Evolutionary conservation across 2,888 invertebrate species (phyloP), one percentile per base, ranked within the genome.

Genomic region (Dascillus cervinus): DNA sequence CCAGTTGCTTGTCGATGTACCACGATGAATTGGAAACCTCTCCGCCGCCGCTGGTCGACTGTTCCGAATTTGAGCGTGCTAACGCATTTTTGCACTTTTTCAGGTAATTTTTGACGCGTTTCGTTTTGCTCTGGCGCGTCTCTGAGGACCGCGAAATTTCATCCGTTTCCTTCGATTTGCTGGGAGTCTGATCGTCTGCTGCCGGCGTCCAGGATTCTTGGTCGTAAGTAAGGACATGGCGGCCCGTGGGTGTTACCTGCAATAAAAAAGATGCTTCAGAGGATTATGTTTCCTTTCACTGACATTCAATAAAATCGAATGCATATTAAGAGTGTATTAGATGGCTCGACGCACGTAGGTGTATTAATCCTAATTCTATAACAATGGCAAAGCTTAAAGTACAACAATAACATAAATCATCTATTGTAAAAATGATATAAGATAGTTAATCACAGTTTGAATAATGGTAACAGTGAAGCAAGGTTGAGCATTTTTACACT

Each of bases 71-170:
- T 6, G 4, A 6, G 17, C 44, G 38, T 6, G 53, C 56, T 4
- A 72, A 49, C 1, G 64, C 72, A 29, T 66, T 69, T 52, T 71
- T 72, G 49, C 71, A 72, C 43, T 60, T 62, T 47, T 67, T 67
- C 27, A 72, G 50, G 48, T 71, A 72, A 41, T 65, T 70, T 52
- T 71, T 72, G 11, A 72, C 70, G 26, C 68, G 64, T 49, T 70
- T 69, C 9, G 70, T 63, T 52, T 67, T 71, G 48, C 71, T 71
- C 49, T 69, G 67, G 6, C 70, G 64, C 6, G 57, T 58, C 44
- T 70, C 70, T 34, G 59, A 57, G 20, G 60, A 54, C 3, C 65
- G 56, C 1, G 55, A 47, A 11, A 62, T 34, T 12, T 56, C 53
- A 26, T 55, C 58, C n/a, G 30, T 45, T 39, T 43, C 37, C 34